phyloP scores from a whole-genome alignment of 2,797 vertebrate genomes.

The Hafferia zeledoni region DNA sequence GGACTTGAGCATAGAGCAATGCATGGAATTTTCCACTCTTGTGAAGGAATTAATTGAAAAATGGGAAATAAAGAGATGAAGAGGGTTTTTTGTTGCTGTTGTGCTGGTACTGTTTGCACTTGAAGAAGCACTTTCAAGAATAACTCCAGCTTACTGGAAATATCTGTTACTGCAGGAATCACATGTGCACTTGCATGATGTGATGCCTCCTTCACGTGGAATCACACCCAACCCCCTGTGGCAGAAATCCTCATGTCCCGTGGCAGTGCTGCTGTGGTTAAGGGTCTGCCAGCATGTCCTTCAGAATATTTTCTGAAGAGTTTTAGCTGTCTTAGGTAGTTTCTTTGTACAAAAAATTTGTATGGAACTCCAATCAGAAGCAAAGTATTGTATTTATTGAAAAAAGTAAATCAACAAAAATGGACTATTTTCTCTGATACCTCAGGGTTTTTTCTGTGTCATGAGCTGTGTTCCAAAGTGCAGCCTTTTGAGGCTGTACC shows the following conservation, averaged over 20 bases:
- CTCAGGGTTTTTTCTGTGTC: not conserved
- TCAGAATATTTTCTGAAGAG: not conserved
- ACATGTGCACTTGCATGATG: slow-evolving; percentile 34
- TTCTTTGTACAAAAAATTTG: not conserved
- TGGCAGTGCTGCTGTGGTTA: not conserved
- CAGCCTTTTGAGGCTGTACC: not conserved
- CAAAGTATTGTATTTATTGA: not conserved
- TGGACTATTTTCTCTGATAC: not conserved
- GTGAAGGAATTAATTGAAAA: not conserved
- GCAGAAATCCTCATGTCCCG: not conserved
- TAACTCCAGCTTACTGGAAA: not conserved
- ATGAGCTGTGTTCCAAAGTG: not conserved
- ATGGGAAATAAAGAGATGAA: not conserved
- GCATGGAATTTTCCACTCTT: not conserved
- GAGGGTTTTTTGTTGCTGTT: not conserved
- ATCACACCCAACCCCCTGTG: not conserved
- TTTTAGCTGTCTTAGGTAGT: not conserved
- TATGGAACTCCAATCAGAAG: not conserved
- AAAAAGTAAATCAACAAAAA: not conserved
- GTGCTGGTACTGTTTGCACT: not conserved
- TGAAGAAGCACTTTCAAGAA: not conserved
- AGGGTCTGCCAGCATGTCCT: not conserved
- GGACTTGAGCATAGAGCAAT: not conserved
- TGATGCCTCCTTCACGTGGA: not conserved
- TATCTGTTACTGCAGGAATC: not conserved